Evolutionary conservation across 2,888 invertebrate species (phyloP).

Genomic region (Chrysolina haemoptera): DNA sequence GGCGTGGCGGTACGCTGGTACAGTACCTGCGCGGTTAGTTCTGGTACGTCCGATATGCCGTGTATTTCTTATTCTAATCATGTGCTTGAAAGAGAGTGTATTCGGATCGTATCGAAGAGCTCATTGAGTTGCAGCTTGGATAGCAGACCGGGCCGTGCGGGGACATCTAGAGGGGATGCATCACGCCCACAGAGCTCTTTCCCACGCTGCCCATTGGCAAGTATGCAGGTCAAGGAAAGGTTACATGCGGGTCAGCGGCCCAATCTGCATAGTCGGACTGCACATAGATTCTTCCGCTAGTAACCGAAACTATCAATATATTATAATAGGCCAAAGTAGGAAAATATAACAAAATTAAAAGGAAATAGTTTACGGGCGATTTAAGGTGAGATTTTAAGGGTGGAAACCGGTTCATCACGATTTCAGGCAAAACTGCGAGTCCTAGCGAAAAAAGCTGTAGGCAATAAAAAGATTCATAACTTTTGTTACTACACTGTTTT

Average conservation of each 20-base stretch:
- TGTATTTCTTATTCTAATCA: slow-evolving; percentile 68
- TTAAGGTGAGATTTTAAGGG: no score
- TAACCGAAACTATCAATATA: slow-evolving; percentile 50
- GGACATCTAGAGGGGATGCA: slow-evolving; percentile 72
- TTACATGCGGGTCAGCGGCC: slow-evolving; percentile 71
- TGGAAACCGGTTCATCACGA: no score
- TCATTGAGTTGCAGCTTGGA: slow-evolving; percentile 70
- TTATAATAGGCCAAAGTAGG: no score
- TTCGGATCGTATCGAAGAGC: slow-evolving; percentile 67
- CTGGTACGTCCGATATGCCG: slow-evolving; percentile 50
- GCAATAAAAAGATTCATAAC: no score
- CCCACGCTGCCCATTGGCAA: slow-evolving; percentile 75
- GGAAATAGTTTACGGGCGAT: no score
- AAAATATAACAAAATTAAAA: no score
- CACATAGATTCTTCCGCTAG: slow-evolving; percentile 60
- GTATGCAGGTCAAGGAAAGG: slow-evolving; percentile 78
- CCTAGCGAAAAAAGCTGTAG: no score
- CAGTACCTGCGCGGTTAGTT: slow-evolving; percentile 36
- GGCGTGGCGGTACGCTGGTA: no score
- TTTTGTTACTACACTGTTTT: no score
- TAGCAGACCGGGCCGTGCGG: slow-evolving; percentile 68
- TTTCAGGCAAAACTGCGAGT: no score
- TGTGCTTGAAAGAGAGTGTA: slow-evolving; percentile 67
- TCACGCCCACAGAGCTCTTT: slow-evolving; percentile 70
- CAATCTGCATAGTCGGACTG: slow-evolving; percentile 65